Conservation (phyloP, 2,888 invertebrate genomes). For the Spodoptera exigua region DNA sequence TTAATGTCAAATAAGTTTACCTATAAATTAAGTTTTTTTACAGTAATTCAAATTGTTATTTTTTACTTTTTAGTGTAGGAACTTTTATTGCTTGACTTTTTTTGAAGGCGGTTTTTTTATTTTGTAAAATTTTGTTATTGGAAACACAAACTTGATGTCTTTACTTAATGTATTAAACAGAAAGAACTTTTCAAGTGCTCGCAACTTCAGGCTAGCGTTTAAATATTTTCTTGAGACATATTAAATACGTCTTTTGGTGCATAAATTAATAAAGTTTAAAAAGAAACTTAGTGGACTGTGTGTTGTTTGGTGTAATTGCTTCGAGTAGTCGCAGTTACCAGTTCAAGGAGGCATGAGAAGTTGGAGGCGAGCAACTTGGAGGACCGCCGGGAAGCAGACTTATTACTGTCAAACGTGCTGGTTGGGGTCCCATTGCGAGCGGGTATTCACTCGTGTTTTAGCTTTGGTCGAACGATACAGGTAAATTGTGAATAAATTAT, state of each 20-base stretch:
- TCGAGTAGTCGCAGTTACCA: constrained; percentile 79
- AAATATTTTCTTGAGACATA: constrained; percentile 54
- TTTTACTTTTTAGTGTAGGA: no score
- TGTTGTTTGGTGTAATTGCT: constrained; percentile 78
- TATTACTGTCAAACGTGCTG: constrained; percentile 67
- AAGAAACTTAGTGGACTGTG: constrained; percentile 68
- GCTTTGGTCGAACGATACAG: no score
- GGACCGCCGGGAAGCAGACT: constrained; percentile 62
- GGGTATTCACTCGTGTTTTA: background rate
- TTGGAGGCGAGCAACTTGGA: constrained; percentile 64
- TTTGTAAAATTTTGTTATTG: no score
- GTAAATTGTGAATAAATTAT: no score
- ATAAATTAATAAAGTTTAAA: constrained; percentile 65
- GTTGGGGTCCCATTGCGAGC: constrained; percentile 26
- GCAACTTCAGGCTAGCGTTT: constrained; percentile 35
- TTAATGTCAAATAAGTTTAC: no score
- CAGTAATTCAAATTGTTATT: no score
- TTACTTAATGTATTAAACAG: no score
- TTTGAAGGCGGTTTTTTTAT: no score
- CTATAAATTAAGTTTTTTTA: no score
- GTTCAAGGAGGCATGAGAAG: constrained; percentile 80
- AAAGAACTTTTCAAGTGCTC: no score
- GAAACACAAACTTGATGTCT: no score
- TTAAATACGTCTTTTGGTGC: constrained; percentile 56
- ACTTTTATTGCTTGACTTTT: no score